Base-by-base conservation (phyloP, 2,113 vertebrate genomes). In the Scortum barcoo region DNA sequence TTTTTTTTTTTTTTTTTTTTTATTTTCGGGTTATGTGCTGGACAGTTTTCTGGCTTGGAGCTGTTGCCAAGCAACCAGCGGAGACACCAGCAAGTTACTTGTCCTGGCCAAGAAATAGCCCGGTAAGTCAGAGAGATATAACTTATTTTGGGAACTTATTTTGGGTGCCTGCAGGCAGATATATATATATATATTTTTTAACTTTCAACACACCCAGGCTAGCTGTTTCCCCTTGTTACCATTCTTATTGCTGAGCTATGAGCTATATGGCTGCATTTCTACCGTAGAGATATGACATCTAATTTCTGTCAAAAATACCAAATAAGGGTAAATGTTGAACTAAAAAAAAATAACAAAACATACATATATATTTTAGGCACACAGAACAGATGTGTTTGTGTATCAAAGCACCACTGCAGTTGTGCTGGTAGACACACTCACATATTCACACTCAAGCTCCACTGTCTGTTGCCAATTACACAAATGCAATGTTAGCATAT, bases 391-490 rank as follows among this genome's bases (percentile, higher is more conserved):
- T 8, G 50, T 24, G 22, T 26, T 20, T 73, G 67, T 48, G 28
- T 26, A 50, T 79, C 13, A 51, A 68, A 73, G 28, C 19, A 54
- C 58, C 14, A 17, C 44, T 50, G 22, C 44, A 58, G 63, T 40
- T 28, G 28, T 72, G 30, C 63, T 38, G 44, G 17, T 57, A 60
- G 68, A 80, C 70, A 63, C 53, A 65, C 73, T 42, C 61, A 2
- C 11, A 33, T 28, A 53, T 24, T 63, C 60, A 38, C 54, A 63
- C 56, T 33, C 13, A 1, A 66, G 20, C 40, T 14, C 53, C 51
- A 28, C 61, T 70, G 60, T 63, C 81, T 84, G 81, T 65, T 76
- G 53, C 62, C 68, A 80, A 78, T 80, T 78, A 83, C 57, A 26
- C 61, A 33, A 9, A 67, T 75, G 66, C 65, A 65, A 82, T 80